Base-by-base conservation (phyloP, 2,797 vertebrate genomes). In the Chloroceryle amazona region DNA sequence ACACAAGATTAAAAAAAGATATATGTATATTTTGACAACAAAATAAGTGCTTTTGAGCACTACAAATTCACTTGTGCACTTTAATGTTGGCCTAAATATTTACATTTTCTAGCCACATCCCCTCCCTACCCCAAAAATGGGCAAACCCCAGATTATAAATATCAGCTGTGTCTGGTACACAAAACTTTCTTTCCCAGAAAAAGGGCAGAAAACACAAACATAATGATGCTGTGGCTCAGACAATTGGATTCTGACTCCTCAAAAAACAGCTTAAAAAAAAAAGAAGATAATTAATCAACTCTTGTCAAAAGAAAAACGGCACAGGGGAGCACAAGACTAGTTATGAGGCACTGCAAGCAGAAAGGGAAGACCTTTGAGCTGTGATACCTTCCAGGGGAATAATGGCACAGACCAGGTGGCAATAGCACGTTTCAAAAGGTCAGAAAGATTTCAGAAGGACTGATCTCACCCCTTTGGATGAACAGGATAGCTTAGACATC, bases 191-290 rank as follows among this genome's bases (percentile, higher is more conserved):
- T 52, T 70, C 63, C 63, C 52, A 58, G 63, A 76, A 70, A 47
- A 92, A 90, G 47, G 70, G 44, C 47, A 84, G 60, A 12, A 92
- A 90, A 67, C 29, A 87, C 35, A 94, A 94, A 82, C 2, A 9
- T 51, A 78, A 81, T 13, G 58, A 46, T 80, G 37, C 39, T 28
- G 51, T 94, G 97, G 97, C 96, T 97, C 97, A 97, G 97, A 93
- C 14, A 22, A 66, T 55, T 74, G 78, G 23, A 68, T 57, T 95
- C 92, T 54, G 66, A 84, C n/a, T 62, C 42, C 44, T 6, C 5
- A 4, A 57, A 54, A 83, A 76, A 49, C 13, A 82, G 37, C 37
- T 28, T 41, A 11, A n/a, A 76, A 89, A 26, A 68, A 71, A 70
- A 3, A 33, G 35, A 37, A 37, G 8, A 18, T 49, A 70, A 4